Percentiles rank a stretch among this genome's conserved stretches.
Evolutionary conservation across 2,888 invertebrate species (phyloP).

Genomic region (Ashinkailepas kermadecensis): DNA sequence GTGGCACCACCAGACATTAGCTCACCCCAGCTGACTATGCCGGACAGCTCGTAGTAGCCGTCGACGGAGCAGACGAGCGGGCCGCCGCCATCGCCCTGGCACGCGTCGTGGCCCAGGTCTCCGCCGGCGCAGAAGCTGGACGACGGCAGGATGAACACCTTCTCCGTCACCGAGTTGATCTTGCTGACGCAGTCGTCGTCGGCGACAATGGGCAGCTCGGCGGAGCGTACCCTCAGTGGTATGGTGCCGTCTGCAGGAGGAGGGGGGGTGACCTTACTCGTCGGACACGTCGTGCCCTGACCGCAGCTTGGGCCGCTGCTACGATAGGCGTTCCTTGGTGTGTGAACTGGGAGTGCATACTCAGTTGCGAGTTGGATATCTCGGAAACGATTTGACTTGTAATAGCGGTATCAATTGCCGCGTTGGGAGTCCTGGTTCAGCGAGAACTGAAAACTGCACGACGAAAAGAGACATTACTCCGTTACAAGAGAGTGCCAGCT

Average conservation of each 20-base stretch:
- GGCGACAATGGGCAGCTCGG: constrained; percentile 83
- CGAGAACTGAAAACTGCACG: too few species aligned
- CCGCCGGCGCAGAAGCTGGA: constrained; percentile 92
- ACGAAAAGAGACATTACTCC: too few species aligned
- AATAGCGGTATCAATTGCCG: too few species aligned
- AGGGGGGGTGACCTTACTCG: background rate
- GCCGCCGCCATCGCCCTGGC: constrained; percentile 93
- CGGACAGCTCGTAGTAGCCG: constrained; percentile 85
- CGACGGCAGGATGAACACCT: constrained; percentile 85
- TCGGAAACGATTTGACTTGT: too few species aligned
- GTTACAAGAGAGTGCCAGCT: too few species aligned
- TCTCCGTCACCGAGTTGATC: constrained; percentile 89
- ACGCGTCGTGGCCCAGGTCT: constrained; percentile 85
- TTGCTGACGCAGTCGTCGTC: constrained; percentile 89
- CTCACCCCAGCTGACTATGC: constrained; percentile 78
- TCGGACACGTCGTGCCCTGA: too few species aligned
- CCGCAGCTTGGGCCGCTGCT: too few species aligned
- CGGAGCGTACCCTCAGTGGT: constrained; percentile 78
- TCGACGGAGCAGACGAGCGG: constrained; percentile 87
- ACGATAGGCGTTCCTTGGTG: too few species aligned
- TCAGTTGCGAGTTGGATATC: too few species aligned
- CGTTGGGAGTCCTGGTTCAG: too few species aligned
- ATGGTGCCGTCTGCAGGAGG: constrained; percentile 69
- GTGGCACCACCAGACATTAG: too few species aligned
- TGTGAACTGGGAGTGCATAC: too few species aligned